Conservation (phyloP, 2,888 invertebrate genomes). For the Acholoe squamosa region DNA sequence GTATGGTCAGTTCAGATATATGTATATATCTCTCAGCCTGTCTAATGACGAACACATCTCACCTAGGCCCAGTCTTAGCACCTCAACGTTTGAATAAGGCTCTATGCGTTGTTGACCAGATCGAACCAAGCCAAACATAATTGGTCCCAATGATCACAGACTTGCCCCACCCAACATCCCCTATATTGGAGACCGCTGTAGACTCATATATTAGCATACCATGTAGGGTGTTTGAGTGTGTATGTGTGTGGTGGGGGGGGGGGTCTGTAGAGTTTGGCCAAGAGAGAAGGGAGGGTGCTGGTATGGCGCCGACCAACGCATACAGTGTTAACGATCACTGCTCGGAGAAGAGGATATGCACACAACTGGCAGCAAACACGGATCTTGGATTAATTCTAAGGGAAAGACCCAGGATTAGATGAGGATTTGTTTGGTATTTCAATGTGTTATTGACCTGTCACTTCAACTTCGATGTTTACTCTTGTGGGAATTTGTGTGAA, state of each 20-base stretch:
- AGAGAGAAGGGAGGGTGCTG: background rate
- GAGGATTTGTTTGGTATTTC: conserved; percentile 5
- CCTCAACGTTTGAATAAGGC: background rate
- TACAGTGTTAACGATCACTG: conserved; percentile 28
- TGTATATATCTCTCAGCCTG: background rate
- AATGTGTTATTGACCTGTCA: background rate
- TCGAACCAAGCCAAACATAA: conserved; percentile 33
- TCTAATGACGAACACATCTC: background rate
- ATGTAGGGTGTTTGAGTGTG: background rate
- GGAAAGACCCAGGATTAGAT: background rate
- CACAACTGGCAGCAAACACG: conserved; percentile 30
- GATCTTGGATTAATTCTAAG: background rate
- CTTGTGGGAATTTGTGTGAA: background rate
- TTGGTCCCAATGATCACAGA: conserved; percentile 7
- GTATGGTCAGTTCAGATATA: no score
- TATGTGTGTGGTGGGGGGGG: no score
- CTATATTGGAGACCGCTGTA: background rate
- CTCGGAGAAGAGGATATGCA: background rate
- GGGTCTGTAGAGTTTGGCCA: background rate
- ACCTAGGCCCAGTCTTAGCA: background rate
- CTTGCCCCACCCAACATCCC: background rate
- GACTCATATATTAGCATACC: conserved; percentile 38
- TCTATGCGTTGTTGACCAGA: background rate
- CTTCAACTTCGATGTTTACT: background rate
- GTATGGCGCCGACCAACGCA: background rate